Base-by-base conservation (phyloP, 2,888 invertebrate genomes). In the Zeuzera pyrina region DNA sequence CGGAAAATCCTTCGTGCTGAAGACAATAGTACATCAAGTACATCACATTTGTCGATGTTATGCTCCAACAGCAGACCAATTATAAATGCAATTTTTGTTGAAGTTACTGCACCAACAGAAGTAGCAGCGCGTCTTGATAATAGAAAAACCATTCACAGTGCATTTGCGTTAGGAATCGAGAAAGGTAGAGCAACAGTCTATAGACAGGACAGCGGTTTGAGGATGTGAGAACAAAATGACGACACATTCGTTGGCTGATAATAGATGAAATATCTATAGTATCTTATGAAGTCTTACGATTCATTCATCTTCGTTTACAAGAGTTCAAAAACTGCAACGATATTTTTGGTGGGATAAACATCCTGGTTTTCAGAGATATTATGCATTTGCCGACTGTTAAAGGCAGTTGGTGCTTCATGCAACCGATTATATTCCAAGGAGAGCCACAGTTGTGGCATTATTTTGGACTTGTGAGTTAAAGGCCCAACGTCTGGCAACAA, bases 1-100 rank as follows among this genome's bases (percentile, higher is more conserved):
- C 14, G 26, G 26, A 12, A 28, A 23, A 31, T 34, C 22, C 6
- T 24, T 38, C 37, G 37, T 34, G 16, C 15, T 14, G 4, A 35
- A 40, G 31, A 21, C 27, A 10, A 3, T 27, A 19, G 32, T 32
- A 19, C 21, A 32, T 13, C 27, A 32, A 8, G n/a, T n/a, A n/a
- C n/a, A n/a, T n/a, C n/a, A n/a, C n/a, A 27, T 32, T 27, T n/a
- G 27, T 12, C 27, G 32, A 11, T 32, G 26, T 12, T 32, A 32
- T 19, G 27, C 32, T 27, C 32, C 32, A 13, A 26, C 32, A 27
- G 15, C 21, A 26, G 15, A 14, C 2, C 15, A 30, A 29, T 12
- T 26, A 12, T 27, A 5, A 15, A 21, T 30, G 19, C 21, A 8
- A 21, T 1, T 4, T 32, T 32, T 27, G 31, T 31, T 15, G 31